A percentile compares a stretch with the other conserved stretches of the same genome.
These are phyloP conservation scores for Pseudanteris insignis DNA, from an alignment of 2,888 invertebrate species.

Conservation along the genomic window DNA sequence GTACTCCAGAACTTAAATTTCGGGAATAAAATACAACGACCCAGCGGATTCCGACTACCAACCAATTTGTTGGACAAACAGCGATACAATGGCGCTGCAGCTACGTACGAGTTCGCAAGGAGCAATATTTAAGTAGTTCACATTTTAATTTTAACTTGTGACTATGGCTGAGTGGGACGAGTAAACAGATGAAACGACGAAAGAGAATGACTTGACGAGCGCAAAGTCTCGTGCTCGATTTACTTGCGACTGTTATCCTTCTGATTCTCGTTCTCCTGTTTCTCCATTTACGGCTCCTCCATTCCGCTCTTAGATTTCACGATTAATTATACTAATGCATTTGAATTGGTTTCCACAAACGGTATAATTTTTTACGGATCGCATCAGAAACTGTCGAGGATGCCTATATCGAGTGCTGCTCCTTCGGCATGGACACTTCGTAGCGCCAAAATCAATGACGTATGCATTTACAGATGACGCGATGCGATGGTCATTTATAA, in stretches of 20 bases:
- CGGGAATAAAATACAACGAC: too few relatives aligned
- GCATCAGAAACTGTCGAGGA: conserved; percentile 5
- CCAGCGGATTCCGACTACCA: too few relatives aligned
- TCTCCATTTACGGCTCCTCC: conserved; percentile 22
- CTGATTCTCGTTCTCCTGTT: conserved; percentile 43
- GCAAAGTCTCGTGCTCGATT: conserved; percentile 53
- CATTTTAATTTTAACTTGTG: conserved; percentile 56
- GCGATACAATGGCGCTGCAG: conserved; percentile 11
- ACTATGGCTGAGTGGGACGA: conserved; percentile 46
- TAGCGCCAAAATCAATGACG: background rate
- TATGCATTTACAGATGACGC: conserved; percentile 52
- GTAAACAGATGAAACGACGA: conserved; percentile 49
- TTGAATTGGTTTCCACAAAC: conserved; percentile 33
- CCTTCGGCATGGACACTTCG: background rate
- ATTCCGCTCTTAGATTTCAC: conserved; percentile 49
- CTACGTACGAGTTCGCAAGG: conserved; percentile 34
- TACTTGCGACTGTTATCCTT: conserved; percentile 48
- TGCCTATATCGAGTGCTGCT: too few relatives aligned
- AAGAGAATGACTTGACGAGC: conserved; percentile 45
- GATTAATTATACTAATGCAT: conserved; percentile 61
- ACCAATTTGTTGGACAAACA: conserved; percentile 9
- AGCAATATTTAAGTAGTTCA: conserved; percentile 53
- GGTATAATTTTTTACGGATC: conserved; percentile 20
- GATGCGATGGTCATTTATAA: conserved; percentile 53
- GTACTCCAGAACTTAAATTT: too few relatives aligned